phyloP scores from a whole-genome alignment of 2,888 invertebrate genomes.

The Syritta pipiens region DNA sequence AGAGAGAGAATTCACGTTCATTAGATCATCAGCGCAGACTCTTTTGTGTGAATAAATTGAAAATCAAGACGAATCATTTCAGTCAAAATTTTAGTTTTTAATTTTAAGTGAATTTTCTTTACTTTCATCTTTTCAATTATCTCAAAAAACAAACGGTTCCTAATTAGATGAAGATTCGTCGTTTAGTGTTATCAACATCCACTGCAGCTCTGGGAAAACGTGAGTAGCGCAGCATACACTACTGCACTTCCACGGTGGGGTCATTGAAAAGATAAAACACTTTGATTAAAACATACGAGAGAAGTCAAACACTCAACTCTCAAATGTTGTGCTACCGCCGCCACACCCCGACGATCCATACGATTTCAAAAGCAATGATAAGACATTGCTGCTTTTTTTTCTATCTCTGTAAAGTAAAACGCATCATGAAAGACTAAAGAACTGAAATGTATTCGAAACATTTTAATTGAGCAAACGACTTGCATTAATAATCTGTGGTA shows the following conservation, averaged over 20 bases:
- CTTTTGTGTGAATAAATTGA: background rate
- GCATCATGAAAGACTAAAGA: slow-evolving; percentile 30
- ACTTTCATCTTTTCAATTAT: slow-evolving; percentile 12
- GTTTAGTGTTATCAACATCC: slow-evolving; percentile 22
- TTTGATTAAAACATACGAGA: slow-evolving; percentile 22
- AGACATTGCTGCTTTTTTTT: slow-evolving; percentile 4
- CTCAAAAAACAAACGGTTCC: slow-evolving; percentile 2
- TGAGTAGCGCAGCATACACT: slow-evolving; percentile 22
- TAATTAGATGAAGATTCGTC: slow-evolving; percentile 25
- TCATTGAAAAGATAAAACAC: slow-evolving; percentile 47
- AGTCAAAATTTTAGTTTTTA: background rate
- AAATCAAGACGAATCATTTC: background rate
- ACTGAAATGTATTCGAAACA: slow-evolving; percentile 61
- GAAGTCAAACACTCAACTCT: slow-evolving; percentile 1
- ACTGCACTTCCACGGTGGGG: slow-evolving; percentile 35
- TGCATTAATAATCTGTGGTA: slow-evolving; percentile 53
- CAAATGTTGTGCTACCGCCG: too few species aligned
- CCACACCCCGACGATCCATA: too few species aligned
- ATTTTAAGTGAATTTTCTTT: too few species aligned
- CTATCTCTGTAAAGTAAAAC: too few species aligned
- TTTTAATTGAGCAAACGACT: slow-evolving; percentile 60
- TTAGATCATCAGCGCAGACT: background rate
- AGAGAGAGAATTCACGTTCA: slow-evolving; percentile 9
- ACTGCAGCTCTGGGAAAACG: slow-evolving; percentile 7
- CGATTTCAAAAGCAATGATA: slow-evolving; percentile 12